Conservation (phyloP, 2,888 invertebrate genomes). For the Coronaproctus castanopsis region DNA sequence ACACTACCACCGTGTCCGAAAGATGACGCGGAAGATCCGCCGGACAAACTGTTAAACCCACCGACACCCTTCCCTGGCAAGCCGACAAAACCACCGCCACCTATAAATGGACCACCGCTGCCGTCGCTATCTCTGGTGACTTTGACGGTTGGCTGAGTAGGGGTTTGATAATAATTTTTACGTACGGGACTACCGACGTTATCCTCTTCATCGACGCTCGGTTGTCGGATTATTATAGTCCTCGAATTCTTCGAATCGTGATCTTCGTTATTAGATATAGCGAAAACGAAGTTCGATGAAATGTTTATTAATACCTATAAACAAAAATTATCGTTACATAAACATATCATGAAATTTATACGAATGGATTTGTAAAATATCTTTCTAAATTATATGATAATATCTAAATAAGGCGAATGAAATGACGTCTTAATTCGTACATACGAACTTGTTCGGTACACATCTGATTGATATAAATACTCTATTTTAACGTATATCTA, state of each 20-base stretch:
- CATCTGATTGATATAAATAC: too few species aligned
- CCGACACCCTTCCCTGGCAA: background rate
- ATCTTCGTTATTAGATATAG: background rate
- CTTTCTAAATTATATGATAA: too few species aligned
- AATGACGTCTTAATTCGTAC: too few species aligned
- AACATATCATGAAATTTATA: too few species aligned
- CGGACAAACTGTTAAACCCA: background rate
- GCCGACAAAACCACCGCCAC: background rate
- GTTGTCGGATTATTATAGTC: background rate
- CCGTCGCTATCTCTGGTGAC: background rate
- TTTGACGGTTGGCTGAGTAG: background rate
- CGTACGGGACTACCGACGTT: background rate
- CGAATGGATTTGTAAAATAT: too few species aligned
- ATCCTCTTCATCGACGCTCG: background rate
- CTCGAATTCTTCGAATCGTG: too few species aligned
- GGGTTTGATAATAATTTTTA: background rate
- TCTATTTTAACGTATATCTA: too few species aligned
- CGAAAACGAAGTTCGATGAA: too few species aligned
- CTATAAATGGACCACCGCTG: background rate
- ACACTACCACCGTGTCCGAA: background rate
- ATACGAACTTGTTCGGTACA: too few species aligned
- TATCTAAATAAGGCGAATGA: too few species aligned
- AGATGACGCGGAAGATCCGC: background rate
- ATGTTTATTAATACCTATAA: too few species aligned
- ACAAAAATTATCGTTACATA: too few species aligned